A percentile compares a stretch with the other conserved stretches of the same genome.
These are phyloP conservation scores for Heliconius erato DNA, from an alignment of 2,888 invertebrate genomes.

Conservation along the genomic window DNA sequence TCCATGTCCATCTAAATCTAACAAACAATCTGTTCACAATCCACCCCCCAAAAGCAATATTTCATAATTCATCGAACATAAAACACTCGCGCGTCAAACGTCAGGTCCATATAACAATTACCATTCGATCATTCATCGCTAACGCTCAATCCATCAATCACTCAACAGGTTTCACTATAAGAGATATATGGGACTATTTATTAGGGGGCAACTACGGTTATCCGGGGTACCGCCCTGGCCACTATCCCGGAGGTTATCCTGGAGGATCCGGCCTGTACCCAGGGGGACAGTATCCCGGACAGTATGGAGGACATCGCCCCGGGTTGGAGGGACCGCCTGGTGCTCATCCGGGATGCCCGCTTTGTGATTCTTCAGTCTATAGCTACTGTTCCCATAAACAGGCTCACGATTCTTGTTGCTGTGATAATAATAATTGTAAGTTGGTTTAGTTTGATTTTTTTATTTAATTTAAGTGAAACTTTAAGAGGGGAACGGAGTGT, in stretches of 20 bases:
- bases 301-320: constrained; percentile 58
- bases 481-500: too few species aligned
- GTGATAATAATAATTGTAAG: constrained; percentile 83
- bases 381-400: constrained; percentile 91
- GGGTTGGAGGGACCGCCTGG: constrained; percentile 75
- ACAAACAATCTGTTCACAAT: constrained; percentile 6
- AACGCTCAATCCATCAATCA: constrained; percentile 44
- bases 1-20: background rate
- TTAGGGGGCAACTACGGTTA: constrained; percentile 75
- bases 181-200: constrained; percentile 81
- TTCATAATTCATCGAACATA: constrained; percentile 29
- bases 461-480: background rate
- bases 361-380: constrained; percentile 92
- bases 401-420: constrained; percentile 92
- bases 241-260: constrained; percentile 59
- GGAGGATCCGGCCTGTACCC: constrained; percentile 55
- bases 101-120: constrained; percentile 30
- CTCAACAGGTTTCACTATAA: constrained; percentile 80
- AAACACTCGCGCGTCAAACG: constrained; percentile 21
- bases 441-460: constrained; percentile 46
- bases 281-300: constrained; percentile 57
- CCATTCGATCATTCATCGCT: constrained; percentile 35
- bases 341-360: constrained; percentile 87
- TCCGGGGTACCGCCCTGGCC: constrained; percentile 51
- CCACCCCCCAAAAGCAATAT: constrained; percentile 3